These are phyloP conservation scores for Sitta carolinensis DNA, from an alignment of 2,797 vertebrate species.

Conservation along the genomic window DNA sequence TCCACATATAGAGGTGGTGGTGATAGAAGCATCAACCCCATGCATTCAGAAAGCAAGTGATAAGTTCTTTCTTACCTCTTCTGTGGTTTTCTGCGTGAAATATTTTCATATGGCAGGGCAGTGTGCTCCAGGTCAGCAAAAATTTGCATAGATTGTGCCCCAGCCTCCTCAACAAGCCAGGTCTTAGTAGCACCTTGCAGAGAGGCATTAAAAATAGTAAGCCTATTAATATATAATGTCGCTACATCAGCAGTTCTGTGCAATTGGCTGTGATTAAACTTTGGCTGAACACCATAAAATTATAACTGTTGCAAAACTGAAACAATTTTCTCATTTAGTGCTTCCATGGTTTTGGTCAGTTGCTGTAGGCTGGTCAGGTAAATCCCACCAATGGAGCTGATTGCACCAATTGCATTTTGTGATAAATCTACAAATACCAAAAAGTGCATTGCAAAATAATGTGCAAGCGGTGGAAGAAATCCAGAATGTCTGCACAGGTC, in stretches of 20 bases:
- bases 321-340: background rate
- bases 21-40: rapidly evolving
- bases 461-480: background rate
- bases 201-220: conserved; percentile 14
- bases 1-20: background rate
- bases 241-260: conserved; percentile 6
- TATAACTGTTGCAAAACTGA: background rate
- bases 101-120: rapidly evolving
- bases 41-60: background rate
- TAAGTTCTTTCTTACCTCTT: background rate
- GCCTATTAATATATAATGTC: background rate
- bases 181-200: background rate
- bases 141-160: background rate
- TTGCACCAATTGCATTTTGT: background rate
- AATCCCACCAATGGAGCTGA: background rate
- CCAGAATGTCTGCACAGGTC: background rate
- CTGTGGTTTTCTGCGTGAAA: background rate
- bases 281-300: background rate
- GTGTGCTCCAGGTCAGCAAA: background rate
- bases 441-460: background rate
- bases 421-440: background rate
- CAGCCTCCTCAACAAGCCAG: background rate
- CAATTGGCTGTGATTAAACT: conserved; percentile 16
- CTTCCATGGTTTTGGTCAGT: background rate
- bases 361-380: background rate